A percentile compares a stretch with the other conserved stretches of the same genome.
phyloP scores from a whole-genome alignment of 2,797 vertebrate genomes.

The Pseudomugil tenellus region DNA sequence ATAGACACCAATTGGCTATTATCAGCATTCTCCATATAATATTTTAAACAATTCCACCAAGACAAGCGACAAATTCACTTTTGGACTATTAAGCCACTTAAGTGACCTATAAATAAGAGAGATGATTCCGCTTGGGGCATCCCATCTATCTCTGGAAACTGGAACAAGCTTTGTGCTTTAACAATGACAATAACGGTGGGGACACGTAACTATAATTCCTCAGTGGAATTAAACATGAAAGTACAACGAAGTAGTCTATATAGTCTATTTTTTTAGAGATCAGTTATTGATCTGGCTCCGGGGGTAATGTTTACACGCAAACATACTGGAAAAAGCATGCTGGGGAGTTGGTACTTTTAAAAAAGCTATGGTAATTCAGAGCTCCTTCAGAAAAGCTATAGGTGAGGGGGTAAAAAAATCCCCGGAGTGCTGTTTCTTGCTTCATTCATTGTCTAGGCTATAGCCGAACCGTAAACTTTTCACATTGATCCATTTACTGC shows the following conservation, averaged over 20 bases:
- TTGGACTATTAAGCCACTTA: neutral
- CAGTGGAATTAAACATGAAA: constrained; percentile 33
- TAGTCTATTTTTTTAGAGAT: constrained; percentile 42
- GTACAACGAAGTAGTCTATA: constrained; percentile 43
- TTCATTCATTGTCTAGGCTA: constrained; percentile 17
- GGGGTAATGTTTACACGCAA: constrained; percentile 58
- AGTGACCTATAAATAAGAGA: neutral
- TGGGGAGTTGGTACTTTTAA: constrained; percentile 58
- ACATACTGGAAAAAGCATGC: constrained; percentile 50
- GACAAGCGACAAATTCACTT: constrained; percentile 24
- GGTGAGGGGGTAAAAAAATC: constrained; percentile 5
- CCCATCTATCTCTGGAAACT: constrained; percentile 5
- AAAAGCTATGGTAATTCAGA: constrained; percentile 7
- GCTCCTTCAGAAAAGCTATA: neutral
- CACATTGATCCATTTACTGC: constrained; percentile 15
- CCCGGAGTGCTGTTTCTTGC: neutral
- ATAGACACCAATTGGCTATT: constrained; percentile 6
- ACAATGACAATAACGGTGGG: neutral
- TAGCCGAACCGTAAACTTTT: constrained; percentile 51
- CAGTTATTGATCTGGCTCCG: constrained; percentile 55
- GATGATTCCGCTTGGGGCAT: neutral
- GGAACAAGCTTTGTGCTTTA: constrained; percentile 12
- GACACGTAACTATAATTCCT: constrained; percentile 8
- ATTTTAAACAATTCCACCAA: neutral
- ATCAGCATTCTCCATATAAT: neutral